phyloP scores from a whole-genome alignment of 2,113 vertebrate genomes.

The Peucedramus taeniatus region DNA sequence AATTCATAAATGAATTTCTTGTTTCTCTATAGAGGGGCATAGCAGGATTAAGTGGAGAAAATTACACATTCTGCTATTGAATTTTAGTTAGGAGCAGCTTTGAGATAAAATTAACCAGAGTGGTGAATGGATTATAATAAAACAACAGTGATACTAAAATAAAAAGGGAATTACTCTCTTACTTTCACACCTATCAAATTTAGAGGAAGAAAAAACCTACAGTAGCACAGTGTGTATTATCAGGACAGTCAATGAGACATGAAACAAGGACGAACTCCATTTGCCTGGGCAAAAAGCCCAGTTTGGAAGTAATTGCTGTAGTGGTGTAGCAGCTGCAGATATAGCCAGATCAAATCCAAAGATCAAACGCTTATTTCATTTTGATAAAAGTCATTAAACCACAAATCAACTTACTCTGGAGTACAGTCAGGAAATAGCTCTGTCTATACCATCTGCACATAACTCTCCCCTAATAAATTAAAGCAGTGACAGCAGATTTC shows the following conservation, averaged over 20 bases:
- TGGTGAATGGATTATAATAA: neutral
- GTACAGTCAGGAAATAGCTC: constrained; percentile 61
- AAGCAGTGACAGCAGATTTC: constrained; percentile 15
- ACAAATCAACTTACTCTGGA: constrained; percentile 57
- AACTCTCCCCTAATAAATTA: constrained; percentile 38
- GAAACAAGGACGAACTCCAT: constrained; percentile 67
- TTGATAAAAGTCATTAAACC: constrained; percentile 75
- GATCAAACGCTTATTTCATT: constrained; percentile 75
- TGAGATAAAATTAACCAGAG: constrained; percentile 5
- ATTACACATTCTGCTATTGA: neutral
- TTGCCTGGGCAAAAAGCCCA: constrained; percentile 70
- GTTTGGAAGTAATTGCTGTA: constrained; percentile 64
- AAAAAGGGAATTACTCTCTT: neutral
- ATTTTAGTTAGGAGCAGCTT: neutral
- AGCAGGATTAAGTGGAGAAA: constrained; percentile 21
- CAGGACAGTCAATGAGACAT: constrained; percentile 56
- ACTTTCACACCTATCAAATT: constrained; percentile 42
- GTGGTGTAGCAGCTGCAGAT: constrained; percentile 65
- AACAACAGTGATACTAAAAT: neutral
- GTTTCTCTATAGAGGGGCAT: neutral
- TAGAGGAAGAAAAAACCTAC: constrained; percentile 14
- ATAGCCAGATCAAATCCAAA: constrained; percentile 68
- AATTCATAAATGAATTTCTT: constrained; percentile 22
- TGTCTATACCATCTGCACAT: constrained; percentile 46
- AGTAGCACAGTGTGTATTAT: constrained; percentile 11